Percentiles rank a stretch among this genome's conserved stretches.
Conservation (phyloP, 30 jellyfish, hydroid and myxozoan species). For the Aurelia aurita region DNA sequence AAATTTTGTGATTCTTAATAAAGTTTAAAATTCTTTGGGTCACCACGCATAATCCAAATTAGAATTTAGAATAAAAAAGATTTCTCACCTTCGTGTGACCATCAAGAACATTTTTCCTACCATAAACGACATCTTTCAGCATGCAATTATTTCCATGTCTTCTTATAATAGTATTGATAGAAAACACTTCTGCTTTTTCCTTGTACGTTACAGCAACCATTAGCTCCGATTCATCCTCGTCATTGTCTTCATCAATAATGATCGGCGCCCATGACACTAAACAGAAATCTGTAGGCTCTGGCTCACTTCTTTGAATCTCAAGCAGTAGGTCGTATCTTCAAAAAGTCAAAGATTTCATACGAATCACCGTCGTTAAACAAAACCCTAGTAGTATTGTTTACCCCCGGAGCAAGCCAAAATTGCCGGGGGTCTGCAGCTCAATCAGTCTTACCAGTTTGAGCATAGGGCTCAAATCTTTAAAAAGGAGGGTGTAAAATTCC, state of each 20-base stretch:
- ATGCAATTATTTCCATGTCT: constrained; percentile 21
- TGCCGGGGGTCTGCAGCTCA: too few relatives aligned
- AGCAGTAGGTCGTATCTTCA: constrained; percentile 3
- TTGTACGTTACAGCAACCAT: constrained; percentile 76
- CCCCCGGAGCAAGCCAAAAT: too few relatives aligned
- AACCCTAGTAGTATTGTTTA: too few relatives aligned
- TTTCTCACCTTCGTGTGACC: constrained; percentile 84
- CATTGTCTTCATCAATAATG: constrained; percentile 41
- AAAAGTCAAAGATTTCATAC: constrained; percentile 15
- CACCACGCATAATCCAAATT: too few relatives aligned
- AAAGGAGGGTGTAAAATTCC: too few relatives aligned
- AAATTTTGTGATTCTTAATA: too few relatives aligned
- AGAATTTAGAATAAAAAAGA: too few relatives aligned
- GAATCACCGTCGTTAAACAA: too few relatives aligned
- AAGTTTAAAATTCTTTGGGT: too few relatives aligned
- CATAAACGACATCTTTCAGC: constrained; percentile 43
- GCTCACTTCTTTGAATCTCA: constrained; percentile 21
- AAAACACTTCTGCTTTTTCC: constrained; percentile 61
- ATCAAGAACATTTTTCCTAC: constrained; percentile 41
- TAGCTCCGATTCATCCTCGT: constrained; percentile 61
- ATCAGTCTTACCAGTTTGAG: too few relatives aligned
- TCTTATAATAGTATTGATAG: constrained; percentile 44
- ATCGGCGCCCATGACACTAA: constrained; percentile 88
- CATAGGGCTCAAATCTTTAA: too few relatives aligned
- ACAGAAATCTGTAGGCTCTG: constrained; percentile 35